Evolutionary conservation across 2,888 invertebrate species (phyloP), one percentile per base, ranked within the genome.

Genomic region (Tethea ocularis): DNA sequence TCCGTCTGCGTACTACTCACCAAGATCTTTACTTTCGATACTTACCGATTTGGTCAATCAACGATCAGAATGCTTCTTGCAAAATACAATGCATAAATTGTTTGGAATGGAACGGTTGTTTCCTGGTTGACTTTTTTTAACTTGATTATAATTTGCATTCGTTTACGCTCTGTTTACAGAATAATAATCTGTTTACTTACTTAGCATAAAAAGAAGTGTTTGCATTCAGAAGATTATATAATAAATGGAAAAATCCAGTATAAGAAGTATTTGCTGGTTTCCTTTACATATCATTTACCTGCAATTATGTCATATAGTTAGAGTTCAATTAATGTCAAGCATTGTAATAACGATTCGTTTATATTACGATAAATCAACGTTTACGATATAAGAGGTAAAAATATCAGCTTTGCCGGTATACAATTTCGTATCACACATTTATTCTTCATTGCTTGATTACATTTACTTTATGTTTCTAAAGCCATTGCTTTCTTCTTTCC

Each of bases 41-140:
- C 46, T 46, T 20, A 46, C 46, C 59, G 53, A 64, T 64, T 60
- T 59, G 66, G 63, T 70, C 64, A 63, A 66, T 66, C 66, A 65
- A 58, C 59, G 58, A 56, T 57, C 20, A 20, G 54, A 61, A 20
- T 51, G 38, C 36, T 33, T 38, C 24, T 56, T 58, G 41, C 59
- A 59, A 63, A 56, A 53, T 58, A 59, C 23, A 60, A 63, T 64
- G 53, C 57, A 58, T 57, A 60, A 62, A 24, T 52, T 55, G 56
- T 23, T 60, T 69, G 55, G 59, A 60, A 36, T 36, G 15, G 15
- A 36, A 4, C 38, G n/a, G 38, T 2, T 46, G 17, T 20, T 46
- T 20, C 20, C 46, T 46, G 20, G 46, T 17, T 46, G 41, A 41
- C 41, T 17, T 17, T 33, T 20, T 46, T 46, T 46, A 10, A 46